Evolutionary conservation across 2,113 vertebrate genomes (phyloP), one percentile per base, ranked within the genome.

Genomic region (Ifrita kowaldi): DNA sequence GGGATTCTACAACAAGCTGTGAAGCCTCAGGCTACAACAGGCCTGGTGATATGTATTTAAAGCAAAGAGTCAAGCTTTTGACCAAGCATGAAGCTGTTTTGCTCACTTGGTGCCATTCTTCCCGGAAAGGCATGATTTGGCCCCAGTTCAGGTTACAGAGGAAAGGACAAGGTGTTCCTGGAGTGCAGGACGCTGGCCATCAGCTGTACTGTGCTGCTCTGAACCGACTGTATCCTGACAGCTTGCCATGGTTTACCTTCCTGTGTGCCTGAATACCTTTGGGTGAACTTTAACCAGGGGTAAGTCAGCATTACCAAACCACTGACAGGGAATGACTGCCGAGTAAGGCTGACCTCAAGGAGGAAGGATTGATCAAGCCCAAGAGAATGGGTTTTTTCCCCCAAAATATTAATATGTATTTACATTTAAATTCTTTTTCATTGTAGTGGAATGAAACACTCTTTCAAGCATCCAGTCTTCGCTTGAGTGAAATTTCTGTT

Each of bases 131-230:
- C 2, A 15, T 80, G 41, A 17, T 79, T 63, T 90, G 65, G 70
- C 63, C 23, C 11, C 46, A 7, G 70, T 76, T 95, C 91, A 96
- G 67, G 57, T 93, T 68, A 37, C 63, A 47, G 82, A 74, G 84
- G 24, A 70, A 69, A 60, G 90, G 52, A 96, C 94, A 85, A 8
- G 30, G 2, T 88, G 90, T 92, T 96, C 71, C 90, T 97, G 28
- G 82, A 95, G 68, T 46, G 85, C 88, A 68, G 92, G 67, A 41
- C 21, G 6, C 63, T 70, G 79, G 55, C 91, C 50, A 63, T 94
- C 91, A 86, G 57, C 84, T 70, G 87, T 70, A 69, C 69, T 68
- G 20, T 41, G 69, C 71, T 68, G 52, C 50, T 82, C 65, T 76
- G 64, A 68, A 44, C 71, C 0, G 0, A 22, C 55, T 46, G 22